These are phyloP conservation scores for Siderastrea siderea DNA, from an alignment of 92 coral and sea anemone genomes.

Conservation along the genomic window DNA sequence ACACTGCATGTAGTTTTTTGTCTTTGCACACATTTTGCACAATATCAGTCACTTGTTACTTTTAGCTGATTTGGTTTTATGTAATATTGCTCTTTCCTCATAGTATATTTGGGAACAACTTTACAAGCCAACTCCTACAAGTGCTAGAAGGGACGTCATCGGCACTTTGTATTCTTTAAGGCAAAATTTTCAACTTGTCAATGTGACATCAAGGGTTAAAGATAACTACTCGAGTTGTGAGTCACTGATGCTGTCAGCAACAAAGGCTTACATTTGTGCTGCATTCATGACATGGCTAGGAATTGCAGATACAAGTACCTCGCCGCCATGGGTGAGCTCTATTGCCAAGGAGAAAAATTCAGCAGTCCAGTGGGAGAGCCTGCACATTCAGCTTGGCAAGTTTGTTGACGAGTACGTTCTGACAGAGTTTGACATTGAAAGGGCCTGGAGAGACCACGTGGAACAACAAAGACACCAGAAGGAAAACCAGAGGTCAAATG, in stretches of 20 bases:
- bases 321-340: constrained; percentile 14
- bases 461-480: constrained; percentile 10
- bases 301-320: constrained; percentile 23
- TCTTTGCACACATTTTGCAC: not conserved
- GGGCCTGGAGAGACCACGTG: constrained; percentile 19
- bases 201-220: constrained; percentile 66
- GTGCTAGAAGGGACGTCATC: constrained; percentile 71
- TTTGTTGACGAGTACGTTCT: constrained; percentile 28
- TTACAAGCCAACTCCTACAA: constrained; percentile 61
- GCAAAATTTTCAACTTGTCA: constrained; percentile 67
- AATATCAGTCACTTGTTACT: too few species aligned
- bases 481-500: constrained; percentile 15
- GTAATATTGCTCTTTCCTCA: constrained; percentile 2
- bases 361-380: constrained; percentile 21
- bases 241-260: constrained; percentile 72
- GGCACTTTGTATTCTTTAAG: constrained; percentile 76
- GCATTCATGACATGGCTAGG: constrained; percentile 73
- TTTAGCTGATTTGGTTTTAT: not conserved
- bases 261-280: constrained; percentile 72
- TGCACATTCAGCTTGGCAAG: constrained; percentile 30
- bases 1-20: too few species aligned
- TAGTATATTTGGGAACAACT: constrained; percentile 75
- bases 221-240: constrained; percentile 71
- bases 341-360: constrained; percentile 12
- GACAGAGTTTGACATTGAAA: constrained; percentile 46